Conservation (phyloP, 2,113 vertebrate genomes). For the Gymnogyps californianus region DNA sequence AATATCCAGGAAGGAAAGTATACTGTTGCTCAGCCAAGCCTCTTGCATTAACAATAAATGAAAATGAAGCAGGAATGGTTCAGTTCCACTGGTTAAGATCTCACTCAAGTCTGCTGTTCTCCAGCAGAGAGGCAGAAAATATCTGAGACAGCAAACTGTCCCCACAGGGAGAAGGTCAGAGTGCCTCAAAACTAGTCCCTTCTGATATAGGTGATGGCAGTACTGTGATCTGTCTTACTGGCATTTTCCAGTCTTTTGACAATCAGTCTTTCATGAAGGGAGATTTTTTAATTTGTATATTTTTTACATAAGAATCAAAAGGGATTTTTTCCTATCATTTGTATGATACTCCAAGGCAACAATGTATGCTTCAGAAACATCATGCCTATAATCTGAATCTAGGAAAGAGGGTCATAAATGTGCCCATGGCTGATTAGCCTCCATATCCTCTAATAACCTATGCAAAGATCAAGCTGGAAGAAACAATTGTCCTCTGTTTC, state of each 20-base stretch:
- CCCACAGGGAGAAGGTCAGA: not conserved
- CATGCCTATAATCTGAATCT: not conserved
- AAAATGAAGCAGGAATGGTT: not conserved
- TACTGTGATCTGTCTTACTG: not conserved
- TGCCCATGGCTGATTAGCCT: not conserved
- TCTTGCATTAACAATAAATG: not conserved
- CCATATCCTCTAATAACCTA: not conserved
- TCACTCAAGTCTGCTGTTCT: not conserved
- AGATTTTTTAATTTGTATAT: not conserved
- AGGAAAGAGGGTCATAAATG: not conserved
- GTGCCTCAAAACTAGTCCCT: not conserved
- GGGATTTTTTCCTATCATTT: not conserved
- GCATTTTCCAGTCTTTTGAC: not conserved
- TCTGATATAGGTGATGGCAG: not conserved
- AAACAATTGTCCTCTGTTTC: not conserved
- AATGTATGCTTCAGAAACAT: not conserved
- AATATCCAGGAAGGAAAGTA: not conserved
- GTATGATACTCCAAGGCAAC: not conserved
- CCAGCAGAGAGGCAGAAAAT: not conserved
- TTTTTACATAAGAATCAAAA: not conserved
- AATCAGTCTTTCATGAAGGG: not conserved
- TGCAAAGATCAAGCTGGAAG: not conserved
- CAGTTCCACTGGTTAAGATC: not conserved
- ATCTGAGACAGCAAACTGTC: not conserved
- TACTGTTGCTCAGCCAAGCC: not conserved